A percentile compares a stretch with the other conserved stretches of the same genome.
These are phyloP conservation scores for Xiphophorus hellerii DNA, from an alignment of 2,113 vertebrate genomes.

Conservation along the genomic window DNA sequence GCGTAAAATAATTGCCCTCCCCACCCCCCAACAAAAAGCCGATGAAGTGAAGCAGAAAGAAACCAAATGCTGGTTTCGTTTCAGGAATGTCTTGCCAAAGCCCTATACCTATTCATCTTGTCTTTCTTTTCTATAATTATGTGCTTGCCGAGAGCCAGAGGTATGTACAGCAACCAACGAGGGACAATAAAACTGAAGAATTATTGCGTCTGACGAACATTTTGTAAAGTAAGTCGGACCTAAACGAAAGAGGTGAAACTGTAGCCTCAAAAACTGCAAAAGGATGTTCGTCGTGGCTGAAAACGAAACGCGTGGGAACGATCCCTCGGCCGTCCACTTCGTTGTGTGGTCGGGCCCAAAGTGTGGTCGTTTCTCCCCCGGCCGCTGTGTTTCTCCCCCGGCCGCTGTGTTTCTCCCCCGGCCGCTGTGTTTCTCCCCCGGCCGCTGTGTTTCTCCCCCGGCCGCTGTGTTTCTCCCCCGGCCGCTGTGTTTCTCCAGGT, in stretches of 20 bases:
- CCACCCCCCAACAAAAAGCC: conserved; percentile 19
- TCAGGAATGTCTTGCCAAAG: conserved; percentile 66
- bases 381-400: neutral
- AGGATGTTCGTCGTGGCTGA: neutral
- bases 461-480: conserved; percentile 26
- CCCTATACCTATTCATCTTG: conserved; percentile 38
- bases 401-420: neutral
- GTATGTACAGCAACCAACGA: conserved; percentile 26
- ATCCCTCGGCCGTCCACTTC: conserved; percentile 35
- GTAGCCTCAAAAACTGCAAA: neutral
- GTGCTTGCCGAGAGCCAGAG: conserved; percentile 43
- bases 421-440: conserved; percentile 26
- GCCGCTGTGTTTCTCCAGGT: conserved; percentile 32
- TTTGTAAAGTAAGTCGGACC: conserved; percentile 1
- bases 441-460: neutral
- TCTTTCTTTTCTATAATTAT: conserved; percentile 57
- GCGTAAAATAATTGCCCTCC: neutral
- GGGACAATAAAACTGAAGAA: conserved; percentile 26
- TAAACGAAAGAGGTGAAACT: conserved; percentile 10
- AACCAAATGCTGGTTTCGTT: conserved; percentile 50
- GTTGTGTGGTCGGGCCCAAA: conserved; percentile 14
- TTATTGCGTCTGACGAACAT: conserved; percentile 21
- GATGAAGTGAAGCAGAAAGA: conserved; percentile 44
- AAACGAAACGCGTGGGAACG: neutral
- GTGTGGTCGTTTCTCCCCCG: conserved; percentile 32